A percentile compares a stretch with the other conserved stretches of the same genome.
These are phyloP conservation scores for Diorhabda elongata DNA, from an alignment of 1,140 invertebrate species.

Conservation along the genomic window DNA sequence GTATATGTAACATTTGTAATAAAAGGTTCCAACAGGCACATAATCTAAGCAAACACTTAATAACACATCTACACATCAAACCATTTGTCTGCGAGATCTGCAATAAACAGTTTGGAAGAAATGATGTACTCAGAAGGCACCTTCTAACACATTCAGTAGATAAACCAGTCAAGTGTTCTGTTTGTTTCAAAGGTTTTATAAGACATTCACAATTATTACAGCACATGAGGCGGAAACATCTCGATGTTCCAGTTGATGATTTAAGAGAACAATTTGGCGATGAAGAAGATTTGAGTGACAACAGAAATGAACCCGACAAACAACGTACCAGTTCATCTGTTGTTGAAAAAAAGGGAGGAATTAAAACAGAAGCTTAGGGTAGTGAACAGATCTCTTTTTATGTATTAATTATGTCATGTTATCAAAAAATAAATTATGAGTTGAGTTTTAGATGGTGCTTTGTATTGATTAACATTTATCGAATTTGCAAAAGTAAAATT, in stretches of 20 bases:
- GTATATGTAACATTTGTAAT: constrained; percentile 69
- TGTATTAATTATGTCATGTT: too few relatives aligned
- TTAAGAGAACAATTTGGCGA: background rate
- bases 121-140: constrained; percentile 41
- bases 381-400: too few relatives aligned
- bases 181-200: constrained; percentile 40
- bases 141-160: constrained; percentile 40
- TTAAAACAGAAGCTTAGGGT: too few relatives aligned
- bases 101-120: constrained; percentile 33
- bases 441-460: too few relatives aligned
- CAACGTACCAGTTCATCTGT: too few relatives aligned
- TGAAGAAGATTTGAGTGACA: too few relatives aligned
- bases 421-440: too few relatives aligned
- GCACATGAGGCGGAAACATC: constrained; percentile 26
- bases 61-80: constrained; percentile 75
- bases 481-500: too few relatives aligned
- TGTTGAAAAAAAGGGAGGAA: too few relatives aligned
- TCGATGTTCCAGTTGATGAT: background rate
- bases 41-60: constrained; percentile 79
- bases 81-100: constrained; percentile 75
- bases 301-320: too few relatives aligned
- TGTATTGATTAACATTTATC: too few relatives aligned
- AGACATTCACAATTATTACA: constrained; percentile 26
- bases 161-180: constrained; percentile 36
- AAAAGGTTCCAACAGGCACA: constrained; percentile 79